Evolutionary conservation across 2,113 vertebrate species (phyloP).

Genomic region (Ranitomeya variabilis): DNA sequence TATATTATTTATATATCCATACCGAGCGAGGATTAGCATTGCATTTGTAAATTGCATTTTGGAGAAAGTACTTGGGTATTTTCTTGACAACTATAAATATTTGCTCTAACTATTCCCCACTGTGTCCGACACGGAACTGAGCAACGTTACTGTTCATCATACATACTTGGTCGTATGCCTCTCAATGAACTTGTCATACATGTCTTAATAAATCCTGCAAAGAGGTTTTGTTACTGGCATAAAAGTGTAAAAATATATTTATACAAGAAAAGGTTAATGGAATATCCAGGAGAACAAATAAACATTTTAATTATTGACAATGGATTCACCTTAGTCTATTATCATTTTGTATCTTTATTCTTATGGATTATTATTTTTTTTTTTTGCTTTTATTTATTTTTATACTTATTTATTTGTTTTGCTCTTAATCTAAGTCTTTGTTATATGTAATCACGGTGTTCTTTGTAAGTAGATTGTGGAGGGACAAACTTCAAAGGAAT

Average conservation of each 20-base stretch:
- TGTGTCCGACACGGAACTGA: constrained; percentile 42
- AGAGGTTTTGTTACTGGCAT: constrained; percentile 41
- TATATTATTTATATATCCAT: constrained; percentile 35
- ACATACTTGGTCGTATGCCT: constrained; percentile 28
- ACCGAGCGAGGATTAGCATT: constrained; percentile 23
- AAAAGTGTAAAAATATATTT: constrained; percentile 41
- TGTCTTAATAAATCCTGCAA: constrained; percentile 27
- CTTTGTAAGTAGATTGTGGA: neutral
- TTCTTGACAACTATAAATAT: constrained; percentile 37
- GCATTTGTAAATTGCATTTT: constrained; percentile 48
- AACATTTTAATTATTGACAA: constrained; percentile 32
- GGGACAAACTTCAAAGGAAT: neutral
- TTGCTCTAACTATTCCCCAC: constrained; percentile 21
- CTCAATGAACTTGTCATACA: constrained; percentile 35
- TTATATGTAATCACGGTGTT: neutral
- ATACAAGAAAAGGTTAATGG: constrained; percentile 26
- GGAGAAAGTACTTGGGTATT: constrained; percentile 12
- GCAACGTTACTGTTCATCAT: constrained; percentile 18
- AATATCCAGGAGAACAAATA: constrained; percentile 44
- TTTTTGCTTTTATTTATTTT: no score
- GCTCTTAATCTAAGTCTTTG: neutral
- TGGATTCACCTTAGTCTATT: constrained; percentile 14
- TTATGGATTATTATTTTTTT: neutral
- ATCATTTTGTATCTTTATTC: neutral
- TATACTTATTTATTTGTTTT: neutral